Base-by-base conservation (phyloP, 2,113 vertebrate genomes). In the Phalacrocorax carbo region DNA sequence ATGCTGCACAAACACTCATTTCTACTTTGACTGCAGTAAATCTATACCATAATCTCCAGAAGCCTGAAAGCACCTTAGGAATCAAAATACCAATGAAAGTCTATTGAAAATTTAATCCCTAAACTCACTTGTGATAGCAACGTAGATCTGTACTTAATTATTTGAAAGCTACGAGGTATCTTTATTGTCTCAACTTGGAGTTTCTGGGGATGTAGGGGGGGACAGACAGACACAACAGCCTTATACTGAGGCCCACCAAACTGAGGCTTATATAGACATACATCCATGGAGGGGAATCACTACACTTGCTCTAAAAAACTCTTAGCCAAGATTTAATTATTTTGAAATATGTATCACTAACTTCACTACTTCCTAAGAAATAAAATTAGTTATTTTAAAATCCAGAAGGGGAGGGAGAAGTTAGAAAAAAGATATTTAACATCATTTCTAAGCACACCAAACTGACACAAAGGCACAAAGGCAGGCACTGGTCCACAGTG, bases 361-460 rank as follows among this genome's bases (percentile, higher is more conserved):
- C 4, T 79, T 70, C 19, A 29, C 10, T 55, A 16, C 20, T 22
- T 77, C 29, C 18, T 36, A 73, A 61, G 3, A 65, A 7, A 52
- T 2, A 48, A 57, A 76, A 60, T 7, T 4, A 42, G 48, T 27
- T 66, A 15, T 13, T 82, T n/a, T 11, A 40, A 48, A 82, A 36
- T 23, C 7, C 40, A 32, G 26, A 30, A 27, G 2, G 3, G 4
- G 5, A 18, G 2, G 5, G 13, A 30, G 27, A 15, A 30, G 5
- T 11, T 29, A 44, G 7, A 29, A 36, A 9, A 42, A 4, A 9
- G 10, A 52, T 3, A 54, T 51, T 34, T 55, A 55, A 38, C 2
- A 86, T 13, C 36, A 81, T 61, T 72, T 92, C 38, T 77, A 69
- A 69, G 27, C 27, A 73, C 7, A 16, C 18, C 16, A 58, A 49